Evolutionary conservation across 2,113 vertebrate species (phyloP).

Genomic region (Trogon melanurus): DNA sequence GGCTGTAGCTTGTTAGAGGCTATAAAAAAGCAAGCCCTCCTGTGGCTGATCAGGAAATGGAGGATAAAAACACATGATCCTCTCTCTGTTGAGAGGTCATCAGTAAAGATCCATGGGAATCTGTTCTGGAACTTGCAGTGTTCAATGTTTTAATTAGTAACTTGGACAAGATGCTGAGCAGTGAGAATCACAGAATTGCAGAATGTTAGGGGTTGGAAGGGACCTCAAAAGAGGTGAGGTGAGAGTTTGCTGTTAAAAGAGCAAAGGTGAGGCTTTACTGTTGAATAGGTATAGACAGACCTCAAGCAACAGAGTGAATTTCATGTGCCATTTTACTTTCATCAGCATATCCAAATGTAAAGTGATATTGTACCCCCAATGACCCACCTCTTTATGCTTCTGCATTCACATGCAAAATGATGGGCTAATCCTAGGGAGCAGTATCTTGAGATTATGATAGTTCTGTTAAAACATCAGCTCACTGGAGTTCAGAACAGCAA

Average conservation of each 20-base stretch:
- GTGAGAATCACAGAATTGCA: no score
- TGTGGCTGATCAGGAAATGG: background rate
- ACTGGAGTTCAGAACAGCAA: background rate
- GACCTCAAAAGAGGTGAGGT: background rate
- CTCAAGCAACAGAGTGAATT: background rate
- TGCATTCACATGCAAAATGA: background rate
- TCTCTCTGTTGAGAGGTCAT: background rate
- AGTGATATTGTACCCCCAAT: background rate
- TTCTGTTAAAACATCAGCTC: background rate
- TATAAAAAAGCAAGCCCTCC: background rate
- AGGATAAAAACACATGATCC: background rate
- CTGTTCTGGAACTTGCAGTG: background rate
- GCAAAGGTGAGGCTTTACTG: background rate
- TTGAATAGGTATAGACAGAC: background rate
- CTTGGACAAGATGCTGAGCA: background rate
- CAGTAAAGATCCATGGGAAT: background rate
- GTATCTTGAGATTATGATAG: background rate
- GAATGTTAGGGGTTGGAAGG: no score
- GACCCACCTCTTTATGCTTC: background rate
- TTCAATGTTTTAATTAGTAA: background rate
- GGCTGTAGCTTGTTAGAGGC: background rate
- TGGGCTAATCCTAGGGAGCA: background rate
- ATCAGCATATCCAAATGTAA: background rate
- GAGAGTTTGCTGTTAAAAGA: background rate
- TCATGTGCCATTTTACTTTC: background rate